These are phyloP conservation scores for Mayetiola destructor DNA, from an alignment of 2,888 invertebrate species.

Conservation along the genomic window DNA sequence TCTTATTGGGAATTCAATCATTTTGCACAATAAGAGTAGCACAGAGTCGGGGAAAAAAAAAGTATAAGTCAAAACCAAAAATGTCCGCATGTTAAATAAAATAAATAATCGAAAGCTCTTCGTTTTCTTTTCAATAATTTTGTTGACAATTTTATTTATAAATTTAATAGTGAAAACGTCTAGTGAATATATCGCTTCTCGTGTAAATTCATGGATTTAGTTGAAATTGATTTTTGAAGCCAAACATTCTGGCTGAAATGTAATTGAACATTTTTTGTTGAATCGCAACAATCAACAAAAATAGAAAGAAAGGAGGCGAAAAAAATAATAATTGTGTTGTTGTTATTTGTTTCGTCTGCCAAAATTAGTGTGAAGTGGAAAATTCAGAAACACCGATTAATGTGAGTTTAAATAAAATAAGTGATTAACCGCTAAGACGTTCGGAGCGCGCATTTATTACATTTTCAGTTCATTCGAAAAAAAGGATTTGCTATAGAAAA, in stretches of 20 bases:
- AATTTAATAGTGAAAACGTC: too few relatives aligned
- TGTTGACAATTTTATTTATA: not conserved
- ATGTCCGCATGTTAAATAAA: slow-evolving; percentile 13
- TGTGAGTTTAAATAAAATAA: too few relatives aligned
- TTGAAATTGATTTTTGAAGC: not conserved
- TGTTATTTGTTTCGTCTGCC: not conserved
- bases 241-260: not conserved
- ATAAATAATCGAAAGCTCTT: slow-evolving; percentile 6
- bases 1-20: slow-evolving; percentile 5
- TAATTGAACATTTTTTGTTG: not conserved
- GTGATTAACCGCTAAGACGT: too few relatives aligned
- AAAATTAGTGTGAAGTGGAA: not conserved
- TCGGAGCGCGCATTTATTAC: too few relatives aligned
- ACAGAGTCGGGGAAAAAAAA: not conserved
- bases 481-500: too few relatives aligned
- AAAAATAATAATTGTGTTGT: too few relatives aligned
- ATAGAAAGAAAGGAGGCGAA: too few relatives aligned
- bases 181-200: too few relatives aligned
- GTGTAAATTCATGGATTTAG: too few relatives aligned
- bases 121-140: slow-evolving; percentile 2
- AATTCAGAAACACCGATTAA: too few relatives aligned
- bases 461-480: too few relatives aligned
- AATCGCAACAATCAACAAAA: not conserved
- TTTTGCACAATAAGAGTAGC: not conserved
- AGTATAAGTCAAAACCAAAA: slow-evolving; percentile 4